Conservation (phyloP, 1,140 invertebrate genomes). For the Neodiprion lecontei region DNA sequence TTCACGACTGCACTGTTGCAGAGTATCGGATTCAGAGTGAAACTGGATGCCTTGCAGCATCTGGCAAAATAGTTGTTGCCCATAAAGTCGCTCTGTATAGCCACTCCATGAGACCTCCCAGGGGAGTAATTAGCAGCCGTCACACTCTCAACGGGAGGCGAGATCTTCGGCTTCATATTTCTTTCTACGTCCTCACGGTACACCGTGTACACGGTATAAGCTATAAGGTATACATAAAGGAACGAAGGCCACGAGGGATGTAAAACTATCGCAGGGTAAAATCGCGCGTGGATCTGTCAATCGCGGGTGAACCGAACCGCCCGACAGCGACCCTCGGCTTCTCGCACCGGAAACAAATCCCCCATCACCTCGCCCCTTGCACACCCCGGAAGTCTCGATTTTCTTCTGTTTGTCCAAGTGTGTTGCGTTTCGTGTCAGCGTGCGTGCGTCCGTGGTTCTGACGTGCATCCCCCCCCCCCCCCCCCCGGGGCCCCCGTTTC, state of each 20-base stretch:
- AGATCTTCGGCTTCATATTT: not conserved
- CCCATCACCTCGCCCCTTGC: not conserved
- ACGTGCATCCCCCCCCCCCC: not conserved
- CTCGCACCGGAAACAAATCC: conserved; percentile 19
- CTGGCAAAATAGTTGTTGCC: not conserved
- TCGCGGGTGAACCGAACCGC: not conserved
- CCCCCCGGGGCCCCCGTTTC: not conserved
- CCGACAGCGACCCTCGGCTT: conserved; percentile 12
- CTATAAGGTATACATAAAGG: too few relatives aligned
- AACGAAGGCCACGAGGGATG: not conserved
- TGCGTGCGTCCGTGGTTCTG: not conserved
- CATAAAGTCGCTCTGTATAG: not conserved
- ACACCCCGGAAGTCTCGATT: conserved; percentile 39
- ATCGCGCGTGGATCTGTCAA: conserved; percentile 6
- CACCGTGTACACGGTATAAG: too few relatives aligned
- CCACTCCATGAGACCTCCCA: not conserved
- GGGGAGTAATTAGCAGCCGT: not conserved
- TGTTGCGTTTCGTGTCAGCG: conserved; percentile 10
- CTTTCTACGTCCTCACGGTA: not conserved
- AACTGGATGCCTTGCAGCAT: not conserved
- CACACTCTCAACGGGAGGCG: not conserved
- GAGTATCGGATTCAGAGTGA: not conserved
- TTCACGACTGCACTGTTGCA: not conserved
- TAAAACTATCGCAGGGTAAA: not conserved
- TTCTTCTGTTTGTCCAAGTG: conserved; percentile 44